Conservation (phyloP, 2,888 invertebrate species). For the Cordilura impudica region DNA sequence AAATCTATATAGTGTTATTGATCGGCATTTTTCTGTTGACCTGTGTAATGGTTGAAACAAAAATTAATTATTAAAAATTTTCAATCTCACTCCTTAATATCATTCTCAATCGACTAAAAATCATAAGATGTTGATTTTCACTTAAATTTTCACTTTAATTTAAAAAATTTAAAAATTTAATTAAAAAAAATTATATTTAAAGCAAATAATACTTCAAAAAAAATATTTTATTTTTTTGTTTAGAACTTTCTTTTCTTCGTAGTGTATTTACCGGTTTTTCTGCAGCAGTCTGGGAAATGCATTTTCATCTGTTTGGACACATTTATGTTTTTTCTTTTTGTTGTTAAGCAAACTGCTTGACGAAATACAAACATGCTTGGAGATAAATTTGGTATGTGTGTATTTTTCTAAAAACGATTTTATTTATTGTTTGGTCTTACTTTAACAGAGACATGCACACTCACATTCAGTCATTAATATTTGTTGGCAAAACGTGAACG, state of each 20-base stretch:
- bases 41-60: too few relatives aligned
- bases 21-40: too few relatives aligned
- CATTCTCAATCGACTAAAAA: too few relatives aligned
- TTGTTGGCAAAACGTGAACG: constrained; percentile 26
- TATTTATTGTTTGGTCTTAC: background rate
- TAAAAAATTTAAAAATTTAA: too few relatives aligned
- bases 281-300: background rate
- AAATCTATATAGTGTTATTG: too few relatives aligned
- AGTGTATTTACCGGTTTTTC: constrained; percentile 18
- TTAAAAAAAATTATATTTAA: too few relatives aligned
- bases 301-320: background rate
- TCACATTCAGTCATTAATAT: constrained; percentile 35
- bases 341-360: constrained; percentile 49
- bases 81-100: too few relatives aligned
- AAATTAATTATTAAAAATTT: too few relatives aligned
- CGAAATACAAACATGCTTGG: constrained; percentile 53
- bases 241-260: background rate
- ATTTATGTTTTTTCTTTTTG: background rate
- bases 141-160: too few relatives aligned
- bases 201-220: background rate
- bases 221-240: background rate
- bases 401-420: background rate
- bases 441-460: constrained; percentile 41
- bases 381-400: constrained; percentile 30
- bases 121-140: too few relatives aligned